Evolutionary conservation across 2,113 vertebrate species (phyloP).

Genomic region (Brachionichthys hirsutus): DNA sequence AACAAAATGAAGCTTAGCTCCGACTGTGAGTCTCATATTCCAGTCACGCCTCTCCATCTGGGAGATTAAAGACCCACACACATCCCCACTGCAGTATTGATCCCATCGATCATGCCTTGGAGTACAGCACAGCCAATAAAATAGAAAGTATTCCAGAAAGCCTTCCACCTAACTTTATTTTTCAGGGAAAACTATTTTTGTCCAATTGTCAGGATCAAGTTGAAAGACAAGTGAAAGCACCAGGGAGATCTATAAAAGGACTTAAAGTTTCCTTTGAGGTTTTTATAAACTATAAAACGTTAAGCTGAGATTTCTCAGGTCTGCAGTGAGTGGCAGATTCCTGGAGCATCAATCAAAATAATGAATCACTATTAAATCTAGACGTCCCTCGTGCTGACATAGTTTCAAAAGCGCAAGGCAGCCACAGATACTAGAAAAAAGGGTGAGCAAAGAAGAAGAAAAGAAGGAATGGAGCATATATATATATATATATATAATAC

Average conservation of each 20-base stretch:
- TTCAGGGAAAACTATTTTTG: slow-evolving; percentile 46
- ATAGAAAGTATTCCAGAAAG: slow-evolving; percentile 38
- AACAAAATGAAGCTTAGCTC: slow-evolving; percentile 19
- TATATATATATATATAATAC: neutral
- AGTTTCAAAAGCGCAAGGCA: slow-evolving; percentile 33
- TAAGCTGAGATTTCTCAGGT: slow-evolving; percentile 47
- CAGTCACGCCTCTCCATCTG: slow-evolving; percentile 28
- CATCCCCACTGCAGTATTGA: slow-evolving; percentile 55
- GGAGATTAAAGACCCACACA: slow-evolving; percentile 48
- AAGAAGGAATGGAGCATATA: neutral
- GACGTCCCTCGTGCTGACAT: slow-evolving; percentile 36
- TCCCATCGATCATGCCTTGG: slow-evolving; percentile 41
- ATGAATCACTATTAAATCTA: slow-evolving; percentile 60
- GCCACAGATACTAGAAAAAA: neutral
- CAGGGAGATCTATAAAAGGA: slow-evolving; percentile 51
- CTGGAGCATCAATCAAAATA: slow-evolving; percentile 60
- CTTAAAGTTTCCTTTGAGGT: slow-evolving; percentile 57
- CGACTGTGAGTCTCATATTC: slow-evolving; percentile 32
- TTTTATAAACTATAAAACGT: slow-evolving; percentile 62
- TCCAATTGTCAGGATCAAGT: slow-evolving; percentile 60
- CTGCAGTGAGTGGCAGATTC: slow-evolving; percentile 46
- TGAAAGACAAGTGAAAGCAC: slow-evolving; percentile 50
- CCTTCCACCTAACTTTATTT: slow-evolving; percentile 42
- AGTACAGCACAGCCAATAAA: slow-evolving; percentile 36
- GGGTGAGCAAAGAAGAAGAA: neutral